Percentiles rank a stretch among this genome's conserved stretches.
These are phyloP conservation scores for Phainopepla nitens DNA, from an alignment of 2,113 vertebrate species.

Conservation along the genomic window DNA sequence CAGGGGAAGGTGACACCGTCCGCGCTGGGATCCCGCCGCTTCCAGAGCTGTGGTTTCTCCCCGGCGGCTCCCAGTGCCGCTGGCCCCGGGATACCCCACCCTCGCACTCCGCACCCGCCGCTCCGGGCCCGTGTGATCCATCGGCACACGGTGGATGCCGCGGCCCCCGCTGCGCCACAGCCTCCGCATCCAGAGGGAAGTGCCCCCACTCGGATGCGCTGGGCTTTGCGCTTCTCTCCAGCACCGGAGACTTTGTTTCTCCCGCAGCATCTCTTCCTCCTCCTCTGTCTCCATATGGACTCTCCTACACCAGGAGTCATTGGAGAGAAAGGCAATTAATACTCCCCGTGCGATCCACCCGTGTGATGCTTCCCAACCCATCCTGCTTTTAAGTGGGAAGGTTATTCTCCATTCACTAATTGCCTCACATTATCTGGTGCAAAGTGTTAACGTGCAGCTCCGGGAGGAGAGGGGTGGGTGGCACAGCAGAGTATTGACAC, in stretches of 20 bases:
- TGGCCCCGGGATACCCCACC: neutral
- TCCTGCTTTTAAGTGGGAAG: neutral
- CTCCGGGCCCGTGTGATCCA: neutral
- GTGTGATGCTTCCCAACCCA: neutral
- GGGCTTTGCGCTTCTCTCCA: neutral
- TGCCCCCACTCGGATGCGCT: neutral
- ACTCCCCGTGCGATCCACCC: neutral
- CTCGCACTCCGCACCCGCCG: rapidly evolving
- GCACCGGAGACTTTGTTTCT: neutral
- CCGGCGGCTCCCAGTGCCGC: neutral
- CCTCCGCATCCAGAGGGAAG: neutral
- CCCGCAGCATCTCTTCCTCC: conserved; percentile 1
- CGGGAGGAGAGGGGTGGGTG: conserved; percentile 38
- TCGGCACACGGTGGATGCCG: neutral
- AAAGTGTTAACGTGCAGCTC: neutral
- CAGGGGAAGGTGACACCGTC: rapidly evolving
- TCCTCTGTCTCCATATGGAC: conserved; percentile 40
- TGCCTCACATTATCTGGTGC: conserved; percentile 2
- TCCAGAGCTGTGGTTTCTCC: rapidly evolving
- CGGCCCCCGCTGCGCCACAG: neutral
- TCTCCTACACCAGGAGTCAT: conserved; percentile 33
- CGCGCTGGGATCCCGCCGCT: rapidly evolving
- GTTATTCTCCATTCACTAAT: conserved; percentile 62
- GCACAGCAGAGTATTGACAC: conserved; percentile 1
- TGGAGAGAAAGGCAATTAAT: conserved; percentile 17